Evolutionary conservation across 2,113 vertebrate genomes (phyloP).

Genomic region (Phaethon lepturus): DNA sequence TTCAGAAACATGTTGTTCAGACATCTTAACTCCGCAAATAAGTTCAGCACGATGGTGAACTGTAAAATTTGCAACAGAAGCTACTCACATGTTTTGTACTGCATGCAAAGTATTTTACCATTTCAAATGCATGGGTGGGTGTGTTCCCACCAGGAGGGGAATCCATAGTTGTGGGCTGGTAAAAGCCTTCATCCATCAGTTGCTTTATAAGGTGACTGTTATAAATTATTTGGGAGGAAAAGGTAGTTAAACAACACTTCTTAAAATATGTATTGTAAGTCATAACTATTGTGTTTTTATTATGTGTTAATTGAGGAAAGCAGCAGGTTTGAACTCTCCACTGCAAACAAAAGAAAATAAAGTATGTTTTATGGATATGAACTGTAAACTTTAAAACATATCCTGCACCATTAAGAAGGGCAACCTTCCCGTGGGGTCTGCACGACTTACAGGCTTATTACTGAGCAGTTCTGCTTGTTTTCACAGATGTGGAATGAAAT

Average conservation of each 20-base stretch:
- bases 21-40: background rate
- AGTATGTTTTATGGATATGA: background rate
- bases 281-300: background rate
- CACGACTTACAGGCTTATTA: background rate
- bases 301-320: background rate
- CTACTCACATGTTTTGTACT: background rate
- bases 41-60: background rate
- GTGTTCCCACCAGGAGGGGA: background rate
- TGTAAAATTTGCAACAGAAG: background rate
- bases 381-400: background rate
- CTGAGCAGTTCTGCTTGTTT: background rate
- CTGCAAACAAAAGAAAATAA: background rate
- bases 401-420: background rate
- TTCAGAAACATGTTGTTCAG: background rate
- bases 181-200: background rate
- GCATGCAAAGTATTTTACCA: background rate
- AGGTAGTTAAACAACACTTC: background rate
- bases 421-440: background rate
- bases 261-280: background rate
- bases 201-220: background rate
- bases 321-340: background rate
- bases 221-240: background rate
- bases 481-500: background rate
- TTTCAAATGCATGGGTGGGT: background rate
- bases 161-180: background rate